These are phyloP conservation scores for Himalopsyche kuldschensis DNA, from an alignment of 2,888 invertebrate genomes.

Conservation along the genomic window DNA sequence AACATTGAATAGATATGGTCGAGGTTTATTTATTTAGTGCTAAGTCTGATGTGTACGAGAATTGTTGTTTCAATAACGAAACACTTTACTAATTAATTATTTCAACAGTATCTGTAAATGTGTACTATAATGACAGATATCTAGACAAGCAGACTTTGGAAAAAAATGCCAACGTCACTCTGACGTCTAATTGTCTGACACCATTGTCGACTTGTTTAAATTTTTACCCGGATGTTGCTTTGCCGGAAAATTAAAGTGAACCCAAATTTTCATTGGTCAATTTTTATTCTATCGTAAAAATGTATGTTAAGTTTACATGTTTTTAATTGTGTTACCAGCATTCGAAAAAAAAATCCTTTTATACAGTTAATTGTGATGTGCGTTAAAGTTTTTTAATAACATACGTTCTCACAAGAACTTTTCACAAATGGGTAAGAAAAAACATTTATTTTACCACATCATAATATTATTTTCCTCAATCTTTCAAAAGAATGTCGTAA, in stretches of 20 bases:
- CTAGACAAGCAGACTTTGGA: not conserved
- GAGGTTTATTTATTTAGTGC: slow-evolving; percentile 32
- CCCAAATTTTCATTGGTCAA: too few species aligned
- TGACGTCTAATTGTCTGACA: not conserved
- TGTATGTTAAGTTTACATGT: too few species aligned
- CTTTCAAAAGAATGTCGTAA: too few species aligned
- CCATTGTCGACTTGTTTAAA: not conserved
- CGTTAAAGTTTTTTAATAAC: too few species aligned
- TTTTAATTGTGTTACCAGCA: too few species aligned
- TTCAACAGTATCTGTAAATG: not conserved
- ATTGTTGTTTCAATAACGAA: not conserved
- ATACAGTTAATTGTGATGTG: too few species aligned
- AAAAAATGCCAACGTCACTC: not conserved
- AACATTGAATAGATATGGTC: not conserved
- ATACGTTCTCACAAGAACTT: too few species aligned
- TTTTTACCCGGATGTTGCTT: not conserved
- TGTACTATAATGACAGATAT: not conserved
- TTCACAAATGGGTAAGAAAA: too few species aligned
- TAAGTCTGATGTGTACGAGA: slow-evolving; percentile 11
- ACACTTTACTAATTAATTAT: not conserved
- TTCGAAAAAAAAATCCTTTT: too few species aligned
- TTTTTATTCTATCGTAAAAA: too few species aligned
- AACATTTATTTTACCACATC: too few species aligned
- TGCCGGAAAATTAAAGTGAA: not conserved
- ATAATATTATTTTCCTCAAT: too few species aligned